A percentile compares a stretch with the other conserved stretches of the same genome.
Conservation (phyloP, 2,888 invertebrate species). For the Eilema griseolum region DNA sequence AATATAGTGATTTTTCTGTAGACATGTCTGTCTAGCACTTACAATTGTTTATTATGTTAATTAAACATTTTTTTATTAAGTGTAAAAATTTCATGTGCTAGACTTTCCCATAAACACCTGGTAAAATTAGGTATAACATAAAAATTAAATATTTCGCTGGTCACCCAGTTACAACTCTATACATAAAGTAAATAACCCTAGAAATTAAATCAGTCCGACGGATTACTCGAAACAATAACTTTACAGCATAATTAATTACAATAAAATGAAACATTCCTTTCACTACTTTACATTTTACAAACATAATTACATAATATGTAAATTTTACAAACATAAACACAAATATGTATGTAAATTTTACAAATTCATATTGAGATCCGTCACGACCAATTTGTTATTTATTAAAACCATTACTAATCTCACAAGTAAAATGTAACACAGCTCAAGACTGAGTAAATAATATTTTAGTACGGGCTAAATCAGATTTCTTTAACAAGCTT, state of each 20-base stretch:
- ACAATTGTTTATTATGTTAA: background rate
- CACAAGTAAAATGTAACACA: slow-evolving; percentile 22
- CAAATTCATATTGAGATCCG: slow-evolving; percentile 17
- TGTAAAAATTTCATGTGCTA: slow-evolving; percentile 13
- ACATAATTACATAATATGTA: slow-evolving; percentile 5
- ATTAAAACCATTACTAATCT: slow-evolving; percentile 27
- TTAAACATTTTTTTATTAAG: background rate
- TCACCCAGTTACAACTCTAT: slow-evolving; percentile 6
- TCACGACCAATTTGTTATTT: slow-evolving; percentile 13
- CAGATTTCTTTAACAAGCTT: background rate
- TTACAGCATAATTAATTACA: slow-evolving; percentile 7
- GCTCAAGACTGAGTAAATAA: background rate
- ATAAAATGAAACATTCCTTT: slow-evolving; percentile 11
- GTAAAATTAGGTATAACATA: slow-evolving; percentile 12
- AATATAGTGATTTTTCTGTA: slow-evolving; percentile 18
- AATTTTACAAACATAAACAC: slow-evolving; percentile 14
- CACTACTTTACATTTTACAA: slow-evolving; percentile 11
- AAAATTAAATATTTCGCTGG: slow-evolving; percentile 10
- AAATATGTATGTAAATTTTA: slow-evolving; percentile 13
- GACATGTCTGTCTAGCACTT: slow-evolving; percentile 22
- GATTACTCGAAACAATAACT: slow-evolving; percentile 23
- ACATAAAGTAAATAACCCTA: slow-evolving; percentile 22
- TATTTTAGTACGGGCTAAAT: background rate
- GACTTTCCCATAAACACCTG: background rate
- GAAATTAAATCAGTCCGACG: slow-evolving; percentile 18